A percentile compares a stretch with the other conserved stretches of the same genome.
phyloP scores from a whole-genome alignment of 1,140 invertebrate species.

The Helicoverpa armigera region DNA sequence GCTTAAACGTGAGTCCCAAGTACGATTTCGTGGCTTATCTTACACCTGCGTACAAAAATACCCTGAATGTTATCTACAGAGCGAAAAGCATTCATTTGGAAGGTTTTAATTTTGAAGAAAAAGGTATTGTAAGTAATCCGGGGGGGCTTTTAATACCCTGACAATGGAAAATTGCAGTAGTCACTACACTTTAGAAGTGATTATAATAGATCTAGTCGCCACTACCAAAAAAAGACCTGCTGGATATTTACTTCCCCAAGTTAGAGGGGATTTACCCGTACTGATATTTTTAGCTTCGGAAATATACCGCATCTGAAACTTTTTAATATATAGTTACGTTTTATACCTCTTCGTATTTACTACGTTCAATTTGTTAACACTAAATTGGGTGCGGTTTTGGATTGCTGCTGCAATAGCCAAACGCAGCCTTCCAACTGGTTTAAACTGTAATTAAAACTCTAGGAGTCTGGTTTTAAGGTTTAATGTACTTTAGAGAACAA shows the following conservation, averaged over 20 bases:
- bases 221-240: no score
- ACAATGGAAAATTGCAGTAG: no score
- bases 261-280: no score
- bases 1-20: conserved; percentile 15
- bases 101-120: no score
- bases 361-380: conserved; percentile 55
- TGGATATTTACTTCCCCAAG: no score
- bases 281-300: no score
- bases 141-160: no score
- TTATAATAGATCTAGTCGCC: no score
- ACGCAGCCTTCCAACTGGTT: conserved; percentile 10
- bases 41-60: conserved; percentile 25
- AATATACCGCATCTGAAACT: neutral
- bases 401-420: conserved; percentile 52
- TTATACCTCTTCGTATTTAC: conserved; percentile 1
- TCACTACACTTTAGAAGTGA: no score
- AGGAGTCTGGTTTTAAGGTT: neutral
- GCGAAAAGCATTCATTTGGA: neutral
- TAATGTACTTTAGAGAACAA: neutral
- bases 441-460: conserved; percentile 41
- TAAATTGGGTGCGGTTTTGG: conserved; percentile 59
- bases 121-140: no score
- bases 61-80: neutral
- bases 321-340: conserved; percentile 10
- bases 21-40: conserved; percentile 7